These are phyloP conservation scores for Lagodon rhomboides DNA, from an alignment of 2,797 vertebrate genomes.

Conservation along the genomic window DNA sequence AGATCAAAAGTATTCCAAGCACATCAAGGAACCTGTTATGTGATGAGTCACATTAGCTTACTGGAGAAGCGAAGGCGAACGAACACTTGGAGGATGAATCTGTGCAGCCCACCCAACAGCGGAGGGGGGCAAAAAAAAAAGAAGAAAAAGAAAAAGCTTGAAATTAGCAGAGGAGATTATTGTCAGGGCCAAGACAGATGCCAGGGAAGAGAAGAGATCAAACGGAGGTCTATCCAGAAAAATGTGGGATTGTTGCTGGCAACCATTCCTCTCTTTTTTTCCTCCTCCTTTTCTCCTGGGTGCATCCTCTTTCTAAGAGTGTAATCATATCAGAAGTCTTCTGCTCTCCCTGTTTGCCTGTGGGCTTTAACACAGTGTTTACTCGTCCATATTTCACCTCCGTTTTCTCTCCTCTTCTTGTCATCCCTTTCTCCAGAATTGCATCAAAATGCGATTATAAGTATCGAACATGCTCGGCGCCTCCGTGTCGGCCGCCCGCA, in stretches of 20 bases:
- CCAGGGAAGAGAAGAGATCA: constrained; percentile 52
- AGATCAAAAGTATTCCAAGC: constrained; percentile 71
- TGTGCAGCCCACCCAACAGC: constrained; percentile 43
- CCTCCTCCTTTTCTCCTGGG: constrained; percentile 2
- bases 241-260: constrained; percentile 11
- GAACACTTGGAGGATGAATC: constrained; percentile 53
- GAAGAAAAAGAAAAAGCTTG: constrained; percentile 16
- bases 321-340: constrained; percentile 12
- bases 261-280: constrained; percentile 7
- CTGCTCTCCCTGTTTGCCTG: constrained; percentile 6
- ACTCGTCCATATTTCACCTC: constrained; percentile 9
- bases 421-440: constrained; percentile 32
- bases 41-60: constrained; percentile 66
- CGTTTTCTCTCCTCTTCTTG: constrained; percentile 9
- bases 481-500: constrained; percentile 36
- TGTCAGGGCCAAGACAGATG: constrained; percentile 51
- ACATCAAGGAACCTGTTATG: constrained; percentile 60
- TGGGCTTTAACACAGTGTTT: constrained; percentile 30
- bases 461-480: constrained; percentile 38
- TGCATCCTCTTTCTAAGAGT: constrained; percentile 16
- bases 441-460: constrained; percentile 50
- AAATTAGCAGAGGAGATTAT: constrained; percentile 62
- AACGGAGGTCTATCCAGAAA: constrained; percentile 39
- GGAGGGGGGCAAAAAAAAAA: background rate
- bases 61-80: constrained; percentile 28